A percentile compares a stretch with the other conserved stretches of the same genome.
These are phyloP conservation scores for Mythimna pallens DNA, from an alignment of 2,888 invertebrate genomes.

Conservation along the genomic window DNA sequence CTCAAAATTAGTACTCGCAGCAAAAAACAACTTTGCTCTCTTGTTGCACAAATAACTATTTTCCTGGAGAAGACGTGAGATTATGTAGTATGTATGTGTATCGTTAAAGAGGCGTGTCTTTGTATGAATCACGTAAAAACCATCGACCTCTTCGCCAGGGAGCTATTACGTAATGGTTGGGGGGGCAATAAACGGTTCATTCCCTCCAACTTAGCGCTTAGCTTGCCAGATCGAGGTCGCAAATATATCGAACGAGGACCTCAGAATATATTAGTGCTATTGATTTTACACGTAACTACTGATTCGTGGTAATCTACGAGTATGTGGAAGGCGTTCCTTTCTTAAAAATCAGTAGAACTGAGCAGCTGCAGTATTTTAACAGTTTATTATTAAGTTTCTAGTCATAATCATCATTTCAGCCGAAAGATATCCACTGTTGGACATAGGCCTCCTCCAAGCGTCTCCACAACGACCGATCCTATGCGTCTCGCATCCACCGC, in stretches of 20 bases:
- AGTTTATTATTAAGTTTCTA: not conserved
- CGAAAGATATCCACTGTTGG: too few species aligned
- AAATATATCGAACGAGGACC: conserved; percentile 45
- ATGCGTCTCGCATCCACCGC: too few species aligned
- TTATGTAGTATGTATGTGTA: not conserved
- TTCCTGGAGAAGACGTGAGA: not conserved
- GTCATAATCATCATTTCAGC: too few species aligned
- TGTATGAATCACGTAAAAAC: conserved; percentile 33
- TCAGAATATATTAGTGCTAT: conserved; percentile 53
- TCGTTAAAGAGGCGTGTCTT: conserved; percentile 17
- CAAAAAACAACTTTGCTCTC: too few species aligned
- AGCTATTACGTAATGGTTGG: conserved; percentile 50
- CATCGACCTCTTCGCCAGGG: conserved; percentile 17
- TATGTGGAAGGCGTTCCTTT: conserved; percentile 20
- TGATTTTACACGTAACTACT: conserved; percentile 47
- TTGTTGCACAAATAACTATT: too few species aligned
- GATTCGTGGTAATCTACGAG: conserved; percentile 29
- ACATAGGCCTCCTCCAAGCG: too few species aligned
- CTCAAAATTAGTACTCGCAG: too few species aligned
- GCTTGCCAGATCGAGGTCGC: conserved; percentile 43
- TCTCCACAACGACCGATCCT: too few species aligned
- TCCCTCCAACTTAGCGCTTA: conserved; percentile 46
- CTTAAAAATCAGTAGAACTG: conserved; percentile 9
- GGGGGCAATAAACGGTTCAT: conserved; percentile 49
- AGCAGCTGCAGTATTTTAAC: not conserved